Evolutionary conservation across 2,113 vertebrate species (phyloP).

Genomic region (Sardina pilchardus): DNA sequence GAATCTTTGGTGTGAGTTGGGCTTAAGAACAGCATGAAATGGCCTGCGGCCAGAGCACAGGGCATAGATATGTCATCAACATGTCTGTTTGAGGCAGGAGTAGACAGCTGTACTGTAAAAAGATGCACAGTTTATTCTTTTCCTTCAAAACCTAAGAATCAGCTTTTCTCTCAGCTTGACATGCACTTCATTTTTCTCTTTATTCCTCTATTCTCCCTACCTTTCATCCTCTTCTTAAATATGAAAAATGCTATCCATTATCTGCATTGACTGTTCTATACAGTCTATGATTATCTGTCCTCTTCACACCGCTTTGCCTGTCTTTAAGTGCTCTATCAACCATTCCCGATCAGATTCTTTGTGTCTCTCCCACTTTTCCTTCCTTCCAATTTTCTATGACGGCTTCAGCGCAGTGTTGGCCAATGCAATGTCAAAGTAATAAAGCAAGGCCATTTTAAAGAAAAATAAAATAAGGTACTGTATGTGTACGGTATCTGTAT

Average conservation of each 20-base stretch:
- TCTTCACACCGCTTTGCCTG: not conserved
- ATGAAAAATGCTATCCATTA: not conserved
- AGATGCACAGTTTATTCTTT: not conserved
- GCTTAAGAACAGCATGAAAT: not conserved
- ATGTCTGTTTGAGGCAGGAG: not conserved
- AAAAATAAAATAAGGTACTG: too few species aligned
- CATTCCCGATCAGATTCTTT: not conserved
- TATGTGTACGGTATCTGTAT: too few species aligned
- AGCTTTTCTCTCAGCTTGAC: not conserved
- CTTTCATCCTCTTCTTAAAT: not conserved
- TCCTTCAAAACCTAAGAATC: not conserved
- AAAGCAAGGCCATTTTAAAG: too few species aligned
- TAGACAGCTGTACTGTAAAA: too few species aligned
- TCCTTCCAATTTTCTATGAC: too few species aligned
- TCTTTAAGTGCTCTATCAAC: not conserved
- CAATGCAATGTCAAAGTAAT: too few species aligned
- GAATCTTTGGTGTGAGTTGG: too few species aligned
- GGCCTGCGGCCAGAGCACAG: not conserved
- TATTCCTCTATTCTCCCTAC: not conserved
- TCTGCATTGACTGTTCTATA: too few species aligned
- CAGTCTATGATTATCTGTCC: too few species aligned
- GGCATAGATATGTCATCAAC: not conserved
- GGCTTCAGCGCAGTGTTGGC: too few species aligned
- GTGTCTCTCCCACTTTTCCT: not conserved
- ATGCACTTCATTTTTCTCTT: too few species aligned